These are phyloP conservation scores for Crotalus tigris DNA, from an alignment of 2,113 vertebrate genomes.

Conservation along the genomic window DNA sequence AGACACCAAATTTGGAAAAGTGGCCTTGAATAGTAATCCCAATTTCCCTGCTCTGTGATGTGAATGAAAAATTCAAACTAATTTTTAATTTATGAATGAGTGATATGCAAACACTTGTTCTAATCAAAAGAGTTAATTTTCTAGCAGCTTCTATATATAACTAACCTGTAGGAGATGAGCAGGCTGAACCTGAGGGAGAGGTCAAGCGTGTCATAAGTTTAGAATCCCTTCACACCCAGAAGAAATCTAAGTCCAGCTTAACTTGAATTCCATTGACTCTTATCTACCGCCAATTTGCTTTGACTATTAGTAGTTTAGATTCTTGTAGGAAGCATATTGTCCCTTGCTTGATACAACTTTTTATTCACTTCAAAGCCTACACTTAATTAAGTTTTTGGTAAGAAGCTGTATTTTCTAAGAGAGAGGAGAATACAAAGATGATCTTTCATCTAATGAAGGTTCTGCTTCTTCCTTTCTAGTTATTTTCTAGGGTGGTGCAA, in stretches of 20 bases:
- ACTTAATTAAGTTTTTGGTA: neutral
- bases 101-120: neutral
- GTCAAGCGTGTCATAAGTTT: neutral
- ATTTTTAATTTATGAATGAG: neutral
- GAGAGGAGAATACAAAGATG: neutral
- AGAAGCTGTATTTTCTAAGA: neutral
- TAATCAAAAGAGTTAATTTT: neutral
- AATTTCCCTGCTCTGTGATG: neutral
- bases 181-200: neutral
- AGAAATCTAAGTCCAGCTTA: neutral
- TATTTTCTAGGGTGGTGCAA: neutral
- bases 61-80: no score
- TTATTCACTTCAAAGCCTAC: neutral
- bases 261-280: neutral
- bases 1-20: neutral
- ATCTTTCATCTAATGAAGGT: neutral
- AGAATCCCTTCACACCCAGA: neutral
- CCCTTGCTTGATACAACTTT: neutral
- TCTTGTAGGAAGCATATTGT: neutral
- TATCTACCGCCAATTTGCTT: neutral
- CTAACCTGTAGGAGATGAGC: neutral
- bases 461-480: neutral
- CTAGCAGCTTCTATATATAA: neutral
- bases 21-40: neutral
- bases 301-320: neutral